Conservation (phyloP, 2,888 invertebrate species). For the Aspidapion aeneum region DNA sequence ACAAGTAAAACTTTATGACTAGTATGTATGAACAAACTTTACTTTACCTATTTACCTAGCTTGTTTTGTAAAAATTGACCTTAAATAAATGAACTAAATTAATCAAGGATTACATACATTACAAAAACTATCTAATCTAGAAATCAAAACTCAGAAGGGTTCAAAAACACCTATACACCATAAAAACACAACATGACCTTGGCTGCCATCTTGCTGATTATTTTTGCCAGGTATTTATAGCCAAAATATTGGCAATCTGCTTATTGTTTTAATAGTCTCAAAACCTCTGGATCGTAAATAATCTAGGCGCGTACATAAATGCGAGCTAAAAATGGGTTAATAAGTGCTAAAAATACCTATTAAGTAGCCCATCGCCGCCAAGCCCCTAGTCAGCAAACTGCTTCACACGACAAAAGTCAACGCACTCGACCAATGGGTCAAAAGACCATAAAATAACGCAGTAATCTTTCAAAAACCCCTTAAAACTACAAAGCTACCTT, state of each 20-base stretch:
- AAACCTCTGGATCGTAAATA: no score
- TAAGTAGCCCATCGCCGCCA: not conserved
- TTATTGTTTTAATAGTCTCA: not conserved
- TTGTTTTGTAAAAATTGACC: no score
- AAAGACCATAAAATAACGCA: not conserved
- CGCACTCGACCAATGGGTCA: not conserved
- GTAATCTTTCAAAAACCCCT: not conserved
- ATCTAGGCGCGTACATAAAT: not conserved
- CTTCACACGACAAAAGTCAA: not conserved
- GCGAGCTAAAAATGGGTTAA: not conserved
- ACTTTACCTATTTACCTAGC: no score
- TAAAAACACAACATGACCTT: not conserved
- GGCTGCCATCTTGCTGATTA: not conserved
- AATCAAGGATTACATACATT: no score
- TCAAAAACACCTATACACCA: no score
- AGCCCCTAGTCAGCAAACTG: not conserved
- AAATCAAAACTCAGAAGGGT: no score
- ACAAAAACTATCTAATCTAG: no score
- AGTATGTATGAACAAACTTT: no score
- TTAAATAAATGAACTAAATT: no score
- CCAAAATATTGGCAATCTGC: not conserved
- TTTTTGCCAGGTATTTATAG: not conserved
- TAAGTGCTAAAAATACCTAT: not conserved
- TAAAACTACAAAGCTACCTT: not conserved
- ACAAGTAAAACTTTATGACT: no score